These are phyloP conservation scores for Cryptoblepharus egeriae DNA, from an alignment of 2,797 vertebrate genomes.

Conservation along the genomic window DNA sequence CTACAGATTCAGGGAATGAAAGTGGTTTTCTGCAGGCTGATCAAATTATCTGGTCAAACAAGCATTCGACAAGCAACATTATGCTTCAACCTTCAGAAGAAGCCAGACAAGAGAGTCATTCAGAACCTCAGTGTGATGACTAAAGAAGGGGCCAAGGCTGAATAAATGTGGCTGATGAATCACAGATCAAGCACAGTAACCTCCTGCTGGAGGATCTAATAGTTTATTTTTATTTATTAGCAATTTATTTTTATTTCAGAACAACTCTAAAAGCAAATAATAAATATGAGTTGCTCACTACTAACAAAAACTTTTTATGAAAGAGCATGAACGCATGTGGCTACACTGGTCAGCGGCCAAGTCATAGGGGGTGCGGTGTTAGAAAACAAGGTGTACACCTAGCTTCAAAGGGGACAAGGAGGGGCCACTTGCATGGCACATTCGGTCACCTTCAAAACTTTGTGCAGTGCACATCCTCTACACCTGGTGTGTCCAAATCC, in stretches of 20 bases:
- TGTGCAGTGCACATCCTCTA: no score
- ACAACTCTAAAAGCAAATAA: no score
- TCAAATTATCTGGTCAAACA: conserved; percentile 48
- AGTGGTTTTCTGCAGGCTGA: conserved; percentile 42
- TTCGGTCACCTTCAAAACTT: no score
- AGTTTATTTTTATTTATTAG: no score
- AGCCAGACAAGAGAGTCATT: conserved; percentile 57
- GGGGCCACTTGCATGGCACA: no score
- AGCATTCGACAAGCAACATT: conserved; percentile 50
- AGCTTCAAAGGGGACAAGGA: no score
- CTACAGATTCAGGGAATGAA: neutral
- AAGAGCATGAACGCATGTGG: no score
- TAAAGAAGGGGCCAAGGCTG: conserved; percentile 44
- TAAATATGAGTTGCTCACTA: neutral
- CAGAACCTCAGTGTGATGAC: conserved; percentile 53
- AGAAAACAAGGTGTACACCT: no score
- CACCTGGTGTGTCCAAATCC: no score
- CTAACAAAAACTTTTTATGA: neutral
- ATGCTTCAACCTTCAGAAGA: conserved; percentile 41
- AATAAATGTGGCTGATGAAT: accelerated
- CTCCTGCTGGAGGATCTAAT: neutral
- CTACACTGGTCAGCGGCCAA: no score
- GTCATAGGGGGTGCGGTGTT: no score
- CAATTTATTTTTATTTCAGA: no score
- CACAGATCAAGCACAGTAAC: conserved; percentile 15